These are phyloP conservation scores for Drosophila nigritarsus DNA, from an alignment of 2,888 invertebrate species.

Conservation along the genomic window DNA sequence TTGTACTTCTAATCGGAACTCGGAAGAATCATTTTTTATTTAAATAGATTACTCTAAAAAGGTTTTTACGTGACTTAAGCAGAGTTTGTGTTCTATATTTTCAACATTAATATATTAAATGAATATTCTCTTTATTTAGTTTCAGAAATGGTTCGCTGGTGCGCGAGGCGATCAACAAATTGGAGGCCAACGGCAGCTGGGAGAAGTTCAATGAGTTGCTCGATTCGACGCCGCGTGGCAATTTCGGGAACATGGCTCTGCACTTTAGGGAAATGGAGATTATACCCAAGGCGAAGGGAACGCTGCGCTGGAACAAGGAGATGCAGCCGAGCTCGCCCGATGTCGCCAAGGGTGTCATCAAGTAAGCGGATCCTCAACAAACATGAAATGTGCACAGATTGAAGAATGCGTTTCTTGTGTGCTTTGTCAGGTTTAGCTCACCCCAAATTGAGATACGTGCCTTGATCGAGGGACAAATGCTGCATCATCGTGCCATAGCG, in stretches of 20 bases:
- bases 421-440: conserved; percentile 77
- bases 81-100: no score
- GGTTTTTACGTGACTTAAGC: no score
- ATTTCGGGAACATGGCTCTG: conserved; percentile 93
- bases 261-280: conserved; percentile 88
- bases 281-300: conserved; percentile 87
- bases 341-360: conserved; percentile 77
- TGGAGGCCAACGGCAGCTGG: conserved; percentile 93
- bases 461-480: conserved; percentile 96
- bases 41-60: no score
- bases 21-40: no score
- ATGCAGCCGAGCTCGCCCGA: conserved; percentile 83
- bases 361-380: conserved; percentile 61
- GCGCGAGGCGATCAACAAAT: conserved; percentile 91
- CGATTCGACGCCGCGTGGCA: conserved; percentile 94
- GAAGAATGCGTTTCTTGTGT: not conserved
- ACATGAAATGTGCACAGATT: not conserved
- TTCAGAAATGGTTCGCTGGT: conserved; percentile 97
- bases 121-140: conserved; percentile 81
- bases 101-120: no score
- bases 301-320: conserved; percentile 89
- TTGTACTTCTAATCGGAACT: not conserved
- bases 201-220: conserved; percentile 92
- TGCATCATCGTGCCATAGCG: conserved; percentile 92
- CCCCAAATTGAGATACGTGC: conserved; percentile 94